Base-by-base conservation (phyloP, 2,797 vertebrate species). In the Leptodactylus fallax region DNA sequence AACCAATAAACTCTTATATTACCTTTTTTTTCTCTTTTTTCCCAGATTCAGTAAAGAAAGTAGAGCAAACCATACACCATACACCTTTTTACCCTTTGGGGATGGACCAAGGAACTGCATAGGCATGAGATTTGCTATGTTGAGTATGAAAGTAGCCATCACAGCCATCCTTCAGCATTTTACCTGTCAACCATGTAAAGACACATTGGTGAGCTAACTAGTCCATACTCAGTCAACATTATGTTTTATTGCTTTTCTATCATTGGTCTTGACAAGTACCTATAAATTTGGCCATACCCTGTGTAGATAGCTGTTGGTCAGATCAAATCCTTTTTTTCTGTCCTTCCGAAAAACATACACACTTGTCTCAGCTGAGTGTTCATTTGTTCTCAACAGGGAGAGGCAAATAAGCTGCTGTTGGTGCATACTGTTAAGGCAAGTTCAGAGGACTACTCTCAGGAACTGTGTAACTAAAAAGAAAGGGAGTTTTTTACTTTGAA, bases 31-130 rank as follows among this genome's bases (percentile, higher is more conserved):
- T 17, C 25, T 3, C 1, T 9, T 36, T 55, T n/a, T 67, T 78
- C 60, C 55, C 88, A 96, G 96, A 92, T 97, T 97, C 91, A 94
- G 90, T 90, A 96, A 96, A 91, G 94, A 94, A 25, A 96, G 91
- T 85, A 96, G 90, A 88, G 94, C 93, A 0, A 16, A 3, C 7
- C 90, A 95, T 1, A 93, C 97, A 77, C 94, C 95, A 0, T 96
- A 95, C 87, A 91, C 90, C 0, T 96, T 94, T 92, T 92, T 96
- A 91, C 96, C 94, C 0, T 97, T 97, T 0, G 96, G 96, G 16
- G 89, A 91, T 2, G 96, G 97, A 1, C 96, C 96, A 27, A 94
- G 96, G 85, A 97, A 97, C 92, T 96, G 96, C 91, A 95, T 97
- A 45, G 96, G 96, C 27, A 96, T 95, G 96, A 93, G 95, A n/a